Evolutionary conservation across 2,113 vertebrate genomes (phyloP).

Genomic region (Oxyura jamaicensis): DNA sequence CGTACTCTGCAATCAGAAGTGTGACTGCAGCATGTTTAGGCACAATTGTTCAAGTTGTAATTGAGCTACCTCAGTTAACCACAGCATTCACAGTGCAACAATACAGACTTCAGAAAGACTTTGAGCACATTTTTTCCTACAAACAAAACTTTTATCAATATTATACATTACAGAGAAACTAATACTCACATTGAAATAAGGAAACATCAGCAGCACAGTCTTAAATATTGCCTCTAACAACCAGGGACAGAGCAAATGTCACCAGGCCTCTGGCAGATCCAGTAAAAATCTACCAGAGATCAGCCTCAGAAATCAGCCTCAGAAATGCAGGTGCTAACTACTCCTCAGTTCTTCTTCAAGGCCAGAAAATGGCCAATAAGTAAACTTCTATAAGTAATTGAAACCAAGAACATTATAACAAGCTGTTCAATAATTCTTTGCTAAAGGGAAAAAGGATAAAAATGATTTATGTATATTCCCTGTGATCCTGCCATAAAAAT

Average conservation of each 20-base stretch:
- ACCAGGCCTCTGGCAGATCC: not conserved
- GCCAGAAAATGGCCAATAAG: not conserved
- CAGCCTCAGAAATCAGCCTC: too few relatives aligned
- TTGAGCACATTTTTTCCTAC: not conserved
- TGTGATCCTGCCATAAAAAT: conserved; percentile 20
- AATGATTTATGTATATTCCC: conserved; percentile 23
- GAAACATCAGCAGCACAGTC: not conserved
- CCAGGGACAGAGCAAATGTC: not conserved
- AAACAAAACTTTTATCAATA: not conserved
- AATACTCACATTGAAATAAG: not conserved
- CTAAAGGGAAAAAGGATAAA: conserved; percentile 15
- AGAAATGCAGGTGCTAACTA: not conserved
- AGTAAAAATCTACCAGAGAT: not conserved
- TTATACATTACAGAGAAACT: not conserved
- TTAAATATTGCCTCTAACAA: not conserved
- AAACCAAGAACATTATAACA: conserved; percentile 6
- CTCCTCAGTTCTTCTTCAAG: not conserved
- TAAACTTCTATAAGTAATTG: conserved; percentile 28
- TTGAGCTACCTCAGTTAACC: not conserved
- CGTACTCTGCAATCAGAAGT: not conserved
- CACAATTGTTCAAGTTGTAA: rapidly evolving
- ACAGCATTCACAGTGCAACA: not conserved
- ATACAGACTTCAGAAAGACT: not conserved
- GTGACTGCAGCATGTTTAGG: not conserved
- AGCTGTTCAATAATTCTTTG: conserved; percentile 9